Evolutionary conservation across 2,797 vertebrate genomes (phyloP).

Genomic region (Nyctibius grandis): DNA sequence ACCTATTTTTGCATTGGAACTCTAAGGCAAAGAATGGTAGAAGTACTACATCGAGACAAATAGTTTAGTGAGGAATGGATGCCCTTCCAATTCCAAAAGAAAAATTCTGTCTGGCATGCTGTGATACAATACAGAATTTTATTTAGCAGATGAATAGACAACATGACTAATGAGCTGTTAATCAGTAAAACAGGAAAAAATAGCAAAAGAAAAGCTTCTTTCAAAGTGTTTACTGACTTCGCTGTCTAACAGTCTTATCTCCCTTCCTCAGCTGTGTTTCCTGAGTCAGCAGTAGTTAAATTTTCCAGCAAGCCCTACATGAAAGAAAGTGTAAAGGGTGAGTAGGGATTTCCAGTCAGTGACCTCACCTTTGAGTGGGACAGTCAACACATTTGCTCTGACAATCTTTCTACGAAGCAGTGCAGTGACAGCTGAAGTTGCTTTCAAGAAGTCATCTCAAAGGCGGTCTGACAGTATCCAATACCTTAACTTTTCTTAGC

Average conservation of each 20-base stretch:
- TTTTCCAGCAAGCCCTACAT: conserved; percentile 71
- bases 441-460: conserved; percentile 18
- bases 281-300: conserved; percentile 76
- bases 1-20: neutral
- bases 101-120: neutral
- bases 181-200: conserved; percentile 45
- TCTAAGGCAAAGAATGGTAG: neutral
- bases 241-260: conserved; percentile 67
- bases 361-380: conserved; percentile 64
- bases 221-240: conserved; percentile 47
- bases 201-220: neutral
- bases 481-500: neutral
- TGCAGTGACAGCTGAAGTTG: conserved; percentile 6
- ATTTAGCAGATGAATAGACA: conserved; percentile 11
- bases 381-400: neutral
- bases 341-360: conserved; percentile 69
- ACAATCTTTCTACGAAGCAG: conserved; percentile 45
- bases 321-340: conserved; percentile 43
- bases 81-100: neutral
- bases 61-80: neutral
- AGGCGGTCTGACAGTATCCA: neutral
- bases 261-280: conserved; percentile 71
- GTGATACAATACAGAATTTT: neutral
- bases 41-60: neutral
- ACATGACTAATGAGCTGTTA: neutral